Base-by-base conservation (phyloP, 2,113 vertebrate genomes). In the Raja brachyura region DNA sequence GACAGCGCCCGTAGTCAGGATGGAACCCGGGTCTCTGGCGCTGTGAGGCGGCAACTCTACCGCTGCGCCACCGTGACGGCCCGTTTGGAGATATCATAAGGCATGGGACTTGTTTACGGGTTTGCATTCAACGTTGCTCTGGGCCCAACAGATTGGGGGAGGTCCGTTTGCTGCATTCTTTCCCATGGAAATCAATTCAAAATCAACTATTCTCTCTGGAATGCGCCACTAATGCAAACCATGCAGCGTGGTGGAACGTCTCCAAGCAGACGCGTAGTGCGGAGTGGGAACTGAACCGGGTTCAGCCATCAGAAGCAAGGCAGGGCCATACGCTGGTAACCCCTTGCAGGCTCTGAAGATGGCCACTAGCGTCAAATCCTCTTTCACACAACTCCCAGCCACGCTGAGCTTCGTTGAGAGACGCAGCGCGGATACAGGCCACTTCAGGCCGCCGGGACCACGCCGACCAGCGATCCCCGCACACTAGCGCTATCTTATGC, bases 101-200 rank as follows among this genome's bases (percentile, higher is more conserved):
- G 20, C 39, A 22, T 48, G 39, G 9, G 48, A 18, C 33, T 33
- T 79, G 33, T 83, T 56, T 48, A 28, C 20, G 54, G 39, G 18
- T 81, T 81, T 66, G 7, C 14, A 81, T 48, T 20, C 48, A 48
- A 48, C 20, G 20, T 8, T 10, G 0, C 48, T 9, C 10, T 83
- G 79, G 54, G 4, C 79, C 22, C n/a, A 20, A 68, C 28, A 68
- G 86, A 8, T 8, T 90, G 31, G 16, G n/a, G 48, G 86, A 90
- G n/a, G 11, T 11, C 18, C 1, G 25, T 31, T 66, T 31, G n/a
- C 0, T 78, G 7, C 14, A 88, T 7, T 90, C n/a, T 20, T 20
- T 68, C 61, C 86, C 16, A 33, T 68, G 86, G 86, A 68, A 90
- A 90, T 90, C 86, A 90, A 90, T 90, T 90, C n/a, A 20, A 63